phyloP scores from a whole-genome alignment of 2,888 invertebrate genomes.

The Caenorhabditis japonica region DNA sequence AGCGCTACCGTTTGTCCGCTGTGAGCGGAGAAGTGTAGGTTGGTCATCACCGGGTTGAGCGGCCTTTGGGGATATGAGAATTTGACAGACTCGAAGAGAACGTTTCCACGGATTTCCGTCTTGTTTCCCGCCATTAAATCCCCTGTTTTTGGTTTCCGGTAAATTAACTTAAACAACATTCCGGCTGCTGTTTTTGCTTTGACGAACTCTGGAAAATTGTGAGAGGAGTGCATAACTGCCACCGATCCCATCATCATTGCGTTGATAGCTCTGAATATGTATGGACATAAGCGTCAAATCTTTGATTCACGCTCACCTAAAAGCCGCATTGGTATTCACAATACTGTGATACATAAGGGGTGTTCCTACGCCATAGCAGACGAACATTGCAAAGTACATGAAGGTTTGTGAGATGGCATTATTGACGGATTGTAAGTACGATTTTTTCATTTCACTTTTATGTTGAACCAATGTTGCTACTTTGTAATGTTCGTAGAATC shows the following conservation, averaged over 20 bases:
- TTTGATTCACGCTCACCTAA: constrained; percentile 71
- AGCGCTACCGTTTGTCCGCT: constrained; percentile 76
- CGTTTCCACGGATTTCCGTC: constrained; percentile 72
- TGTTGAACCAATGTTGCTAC: constrained; percentile 42
- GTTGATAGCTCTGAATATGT: constrained; percentile 52
- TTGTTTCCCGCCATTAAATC: constrained; percentile 61
- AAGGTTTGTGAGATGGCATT: constrained; percentile 63
- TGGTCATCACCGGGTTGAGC: constrained; percentile 71
- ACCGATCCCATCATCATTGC: constrained; percentile 62
- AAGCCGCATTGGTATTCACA: constrained; percentile 26
- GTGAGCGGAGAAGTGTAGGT: constrained; percentile 72
- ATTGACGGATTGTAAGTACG: constrained; percentile 52
- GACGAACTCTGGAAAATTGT: constrained; percentile 78
- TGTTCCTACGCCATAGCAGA: constrained; percentile 62
- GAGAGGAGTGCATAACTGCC: constrained; percentile 63
- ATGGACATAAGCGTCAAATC: constrained; percentile 69
- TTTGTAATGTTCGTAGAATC: constrained; percentile 76
- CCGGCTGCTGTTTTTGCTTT: constrained; percentile 78
- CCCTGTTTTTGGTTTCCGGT: constrained; percentile 76
- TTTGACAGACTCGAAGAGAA: constrained; percentile 76
- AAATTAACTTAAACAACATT: constrained; percentile 77
- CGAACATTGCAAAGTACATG: constrained; percentile 62
- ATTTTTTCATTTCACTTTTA: constrained; percentile 52
- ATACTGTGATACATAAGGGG: constrained; percentile 53
- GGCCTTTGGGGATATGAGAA: constrained; percentile 78